Conservation (phyloP, 2,888 invertebrate genomes). For the Myopa testacea region DNA sequence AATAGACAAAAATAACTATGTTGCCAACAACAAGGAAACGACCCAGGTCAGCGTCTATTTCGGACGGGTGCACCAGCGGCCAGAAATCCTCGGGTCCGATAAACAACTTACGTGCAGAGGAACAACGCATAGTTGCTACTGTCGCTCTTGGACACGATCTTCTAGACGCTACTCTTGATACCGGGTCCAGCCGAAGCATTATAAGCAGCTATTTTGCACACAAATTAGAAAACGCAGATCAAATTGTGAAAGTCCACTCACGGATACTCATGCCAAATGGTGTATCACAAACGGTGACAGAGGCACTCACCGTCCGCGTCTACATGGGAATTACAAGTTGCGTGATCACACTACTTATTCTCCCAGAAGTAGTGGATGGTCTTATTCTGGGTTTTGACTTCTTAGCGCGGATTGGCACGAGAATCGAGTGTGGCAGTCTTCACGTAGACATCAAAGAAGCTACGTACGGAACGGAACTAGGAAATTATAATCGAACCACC, state of each 20-base stretch:
- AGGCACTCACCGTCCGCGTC: background rate
- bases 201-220: slow-evolving; percentile 1
- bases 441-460: background rate
- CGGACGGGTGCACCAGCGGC: too few relatives aligned
- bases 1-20: too few relatives aligned
- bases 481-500: background rate
- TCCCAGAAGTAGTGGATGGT: background rate
- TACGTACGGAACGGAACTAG: background rate
- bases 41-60: too few relatives aligned
- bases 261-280: background rate
- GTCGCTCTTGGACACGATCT: background rate
- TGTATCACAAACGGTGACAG: background rate
- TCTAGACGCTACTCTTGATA: background rate
- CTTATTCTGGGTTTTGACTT: slow-evolving; percentile 1
- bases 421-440: background rate
- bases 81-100: too few relatives aligned
- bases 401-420: background rate
- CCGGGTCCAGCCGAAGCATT: background rate
- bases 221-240: background rate
- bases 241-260: background rate
- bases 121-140: background rate
- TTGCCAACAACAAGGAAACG: too few relatives aligned
- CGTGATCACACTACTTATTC: background rate
- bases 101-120: background rate
- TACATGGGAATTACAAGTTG: slow-evolving; percentile 3